phyloP scores from a whole-genome alignment of 2,797 vertebrate species.

The Lacerta bilineata region DNA sequence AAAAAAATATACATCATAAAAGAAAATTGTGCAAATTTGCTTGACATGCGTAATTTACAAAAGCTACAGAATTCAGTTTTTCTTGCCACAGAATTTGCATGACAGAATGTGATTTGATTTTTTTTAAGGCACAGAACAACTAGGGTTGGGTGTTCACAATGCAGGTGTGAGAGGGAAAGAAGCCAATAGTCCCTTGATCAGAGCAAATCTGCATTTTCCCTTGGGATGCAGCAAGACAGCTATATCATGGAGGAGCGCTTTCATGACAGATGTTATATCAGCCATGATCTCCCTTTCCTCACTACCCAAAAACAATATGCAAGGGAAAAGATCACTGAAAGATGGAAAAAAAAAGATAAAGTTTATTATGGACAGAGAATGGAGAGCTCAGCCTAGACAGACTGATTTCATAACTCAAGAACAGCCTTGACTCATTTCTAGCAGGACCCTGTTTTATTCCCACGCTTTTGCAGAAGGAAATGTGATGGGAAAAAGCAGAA shows the following conservation, averaged over 20 bases:
- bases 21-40: background rate
- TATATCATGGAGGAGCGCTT: background rate
- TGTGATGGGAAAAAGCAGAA: conserved; percentile 38
- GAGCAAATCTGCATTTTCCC: background rate
- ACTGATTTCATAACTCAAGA: background rate
- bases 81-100: background rate
- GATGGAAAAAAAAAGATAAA: background rate
- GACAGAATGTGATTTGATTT: background rate
- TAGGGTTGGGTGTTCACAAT: background rate
- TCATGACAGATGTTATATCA: background rate
- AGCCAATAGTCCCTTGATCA: background rate
- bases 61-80: background rate
- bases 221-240: background rate
- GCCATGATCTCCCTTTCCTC: background rate
- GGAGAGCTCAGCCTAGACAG: background rate
- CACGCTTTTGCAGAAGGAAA: conserved; percentile 42
- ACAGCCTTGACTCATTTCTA: conserved; percentile 2
- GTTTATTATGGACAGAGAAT: background rate
- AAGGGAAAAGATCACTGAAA: background rate
- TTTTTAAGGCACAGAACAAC: background rate
- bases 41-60: background rate
- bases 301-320: background rate
- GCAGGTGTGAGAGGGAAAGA: background rate
- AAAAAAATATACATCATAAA: background rate
- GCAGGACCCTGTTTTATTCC: conserved; percentile 26